Evolutionary conservation across 2,113 vertebrate species (phyloP), one percentile per base, ranked within the genome.

Genomic region (Pangasianodon hypophthalmus): DNA sequence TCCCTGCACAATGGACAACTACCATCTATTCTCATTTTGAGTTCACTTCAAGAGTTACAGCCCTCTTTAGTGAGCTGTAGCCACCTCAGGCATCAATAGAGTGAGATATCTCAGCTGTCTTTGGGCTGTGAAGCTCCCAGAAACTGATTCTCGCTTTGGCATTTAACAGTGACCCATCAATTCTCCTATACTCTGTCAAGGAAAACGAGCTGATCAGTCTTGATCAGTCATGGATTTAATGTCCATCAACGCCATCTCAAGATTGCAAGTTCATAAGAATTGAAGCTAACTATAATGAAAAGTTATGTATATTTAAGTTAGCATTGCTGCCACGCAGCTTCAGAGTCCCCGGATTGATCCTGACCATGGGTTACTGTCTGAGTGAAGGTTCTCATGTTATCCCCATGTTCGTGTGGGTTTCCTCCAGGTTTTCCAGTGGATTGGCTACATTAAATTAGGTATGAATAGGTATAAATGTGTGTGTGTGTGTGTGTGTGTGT

Each of bases 1-100:
- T 93, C 95, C 93, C 93, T 95, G 93, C 94, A 92, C 92, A 93
- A 96, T 92, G 95, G 95, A 96, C 95, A 96, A 94, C 95, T 93
- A 93, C 95, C 94, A 96, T 96, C 95, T 95, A 95, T 96, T 95
- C 94, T 96, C 94, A 96, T 96, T 96, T 94, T 93, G 93, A 92
- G 82, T 90, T 90, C 88, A 91, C 93, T 93, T 93, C 92, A 89
- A 91, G 91, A 94, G 89, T 90, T 86, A 13, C 91, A 91, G 86
- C 92, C 91, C 93, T 95, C 94, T 91, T 94, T 91, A 93, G 93
- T 91, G 93, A 93, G 93, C 90, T 95, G 93, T 93, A 93, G 94
- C 94, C 93, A 93, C 92, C 88, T 88, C 84, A 75, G 93, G 92
- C 92, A 94, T 94, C 94, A 90, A 93, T 90, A 91, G 94, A 96